These are phyloP conservation scores for Cheilosia scutellata DNA, from an alignment of 2,888 invertebrate genomes.

Conservation along the genomic window DNA sequence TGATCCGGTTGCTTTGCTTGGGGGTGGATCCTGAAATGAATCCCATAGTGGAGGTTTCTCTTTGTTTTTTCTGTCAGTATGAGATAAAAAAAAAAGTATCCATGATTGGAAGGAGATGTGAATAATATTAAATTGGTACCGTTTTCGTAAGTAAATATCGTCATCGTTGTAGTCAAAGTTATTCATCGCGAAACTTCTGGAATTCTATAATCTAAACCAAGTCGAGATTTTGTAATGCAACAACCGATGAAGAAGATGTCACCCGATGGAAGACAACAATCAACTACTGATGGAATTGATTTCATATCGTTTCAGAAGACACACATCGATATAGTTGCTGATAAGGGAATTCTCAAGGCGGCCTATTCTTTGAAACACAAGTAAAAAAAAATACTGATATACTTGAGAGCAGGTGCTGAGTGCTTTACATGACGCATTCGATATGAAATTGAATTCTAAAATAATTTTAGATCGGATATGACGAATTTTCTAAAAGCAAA, in stretches of 20 bases:
- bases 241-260: conserved; percentile 42
- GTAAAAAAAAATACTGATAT: conserved; percentile 17
- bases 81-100: neutral
- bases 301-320: conserved; percentile 51
- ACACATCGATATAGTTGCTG: conserved; percentile 55
- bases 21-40: conserved; percentile 90
- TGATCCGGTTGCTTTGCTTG: conserved; percentile 88
- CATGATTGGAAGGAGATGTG: neutral
- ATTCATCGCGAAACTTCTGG: conserved; percentile 45
- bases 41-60: conserved; percentile 89
- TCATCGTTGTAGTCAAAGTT: conserved; percentile 61
- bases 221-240: neutral
- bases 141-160: conserved; percentile 49
- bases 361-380: conserved; percentile 4
- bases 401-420: conserved; percentile 32
- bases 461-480: too few species aligned
- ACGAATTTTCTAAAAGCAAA: too few species aligned
- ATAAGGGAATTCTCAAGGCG: conserved; percentile 22
- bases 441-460: neutral
- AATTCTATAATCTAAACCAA: neutral
- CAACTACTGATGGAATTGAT: conserved; percentile 68
- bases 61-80: conserved; percentile 74
- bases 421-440: conserved; percentile 53
- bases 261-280: conserved; percentile 50
- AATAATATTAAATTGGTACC: conserved; percentile 24